Percentiles rank a stretch among this genome's conserved stretches.
phyloP scores from a whole-genome alignment of 2,113 vertebrate species.

The Mustela nigripes region DNA sequence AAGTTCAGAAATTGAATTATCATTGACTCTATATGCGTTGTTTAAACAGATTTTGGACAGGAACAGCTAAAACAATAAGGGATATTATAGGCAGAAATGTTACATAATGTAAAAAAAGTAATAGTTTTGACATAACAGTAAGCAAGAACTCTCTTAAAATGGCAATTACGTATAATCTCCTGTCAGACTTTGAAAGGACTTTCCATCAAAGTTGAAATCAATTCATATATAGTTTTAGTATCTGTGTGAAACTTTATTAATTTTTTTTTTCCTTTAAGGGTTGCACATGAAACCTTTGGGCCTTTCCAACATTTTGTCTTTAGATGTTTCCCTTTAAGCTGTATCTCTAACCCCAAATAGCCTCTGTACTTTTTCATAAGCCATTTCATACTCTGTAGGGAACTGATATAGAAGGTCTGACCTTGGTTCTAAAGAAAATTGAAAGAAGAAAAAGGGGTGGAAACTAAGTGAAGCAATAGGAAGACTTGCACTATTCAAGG shows the following conservation, averaged over 20 bases:
- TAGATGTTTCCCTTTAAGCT: constrained; percentile 79
- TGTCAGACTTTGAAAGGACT: constrained; percentile 66
- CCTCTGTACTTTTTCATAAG: constrained; percentile 70
- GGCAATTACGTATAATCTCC: constrained; percentile 58
- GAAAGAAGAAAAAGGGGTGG: constrained; percentile 72
- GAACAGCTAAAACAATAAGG: not conserved
- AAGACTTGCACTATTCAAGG: constrained; percentile 26
- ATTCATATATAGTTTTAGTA: constrained; percentile 62
- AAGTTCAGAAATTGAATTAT: not conserved
- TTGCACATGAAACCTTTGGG: constrained; percentile 69
- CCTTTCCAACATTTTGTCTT: constrained; percentile 70
- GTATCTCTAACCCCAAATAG: not conserved
- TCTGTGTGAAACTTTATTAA: constrained; percentile 74
- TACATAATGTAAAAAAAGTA: not conserved
- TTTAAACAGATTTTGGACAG: not conserved
- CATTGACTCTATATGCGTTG: not conserved
- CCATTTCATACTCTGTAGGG: constrained; percentile 80
- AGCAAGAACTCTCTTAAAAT: not conserved
- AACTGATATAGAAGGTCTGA: constrained; percentile 71
- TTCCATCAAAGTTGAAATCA: constrained; percentile 80
- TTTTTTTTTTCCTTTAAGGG: constrained; percentile 49
- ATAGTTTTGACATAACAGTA: constrained; percentile 50
- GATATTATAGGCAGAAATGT: constrained; percentile 1
- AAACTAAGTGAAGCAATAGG: constrained; percentile 71
- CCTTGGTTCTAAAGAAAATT: constrained; percentile 86